These are phyloP conservation scores for Engystomops pustulosus DNA, from an alignment of 2,113 vertebrate species.

Conservation along the genomic window DNA sequence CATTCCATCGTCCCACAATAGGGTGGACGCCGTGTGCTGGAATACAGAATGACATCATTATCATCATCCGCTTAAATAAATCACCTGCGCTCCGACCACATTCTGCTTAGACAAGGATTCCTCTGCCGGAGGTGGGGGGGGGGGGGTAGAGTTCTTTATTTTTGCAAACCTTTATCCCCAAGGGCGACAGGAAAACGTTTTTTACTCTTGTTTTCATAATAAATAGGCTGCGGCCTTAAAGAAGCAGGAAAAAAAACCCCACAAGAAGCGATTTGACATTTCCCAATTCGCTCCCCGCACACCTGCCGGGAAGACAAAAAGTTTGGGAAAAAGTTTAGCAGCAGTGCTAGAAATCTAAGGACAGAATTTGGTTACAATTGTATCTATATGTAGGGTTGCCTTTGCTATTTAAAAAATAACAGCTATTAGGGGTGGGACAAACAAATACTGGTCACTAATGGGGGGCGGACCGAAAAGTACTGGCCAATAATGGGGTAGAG, in stretches of 20 bases:
- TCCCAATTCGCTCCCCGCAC: slow-evolving; percentile 4
- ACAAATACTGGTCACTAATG: too few relatives aligned
- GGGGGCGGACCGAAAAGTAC: too few relatives aligned
- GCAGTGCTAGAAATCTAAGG: too few relatives aligned
- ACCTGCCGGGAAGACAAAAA: not conserved
- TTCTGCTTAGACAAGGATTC: slow-evolving; percentile 84
- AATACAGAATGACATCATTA: slow-evolving; percentile 93
- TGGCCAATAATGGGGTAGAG: too few relatives aligned
- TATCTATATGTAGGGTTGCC: too few relatives aligned
- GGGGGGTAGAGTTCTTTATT: slow-evolving; percentile 82
- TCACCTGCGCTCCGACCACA: slow-evolving; percentile 88
- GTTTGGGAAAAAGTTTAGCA: not conserved
- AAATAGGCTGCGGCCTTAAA: slow-evolving; percentile 76
- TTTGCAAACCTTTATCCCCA: slow-evolving; percentile 78
- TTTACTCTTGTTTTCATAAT: slow-evolving; percentile 94
- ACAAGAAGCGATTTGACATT: not conserved
- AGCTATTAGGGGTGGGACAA: too few relatives aligned
- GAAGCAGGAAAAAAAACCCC: not conserved
- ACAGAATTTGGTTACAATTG: too few relatives aligned
- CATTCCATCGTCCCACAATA: slow-evolving; percentile 93
- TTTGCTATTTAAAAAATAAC: too few relatives aligned
- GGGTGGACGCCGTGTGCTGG: slow-evolving; percentile 89
- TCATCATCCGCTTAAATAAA: slow-evolving; percentile 94
- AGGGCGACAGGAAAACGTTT: slow-evolving; percentile 82
- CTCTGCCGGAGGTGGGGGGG: slow-evolving; percentile 77